phyloP scores from a whole-genome alignment of 2,113 vertebrate species.

The Stercorarius parasiticus region DNA sequence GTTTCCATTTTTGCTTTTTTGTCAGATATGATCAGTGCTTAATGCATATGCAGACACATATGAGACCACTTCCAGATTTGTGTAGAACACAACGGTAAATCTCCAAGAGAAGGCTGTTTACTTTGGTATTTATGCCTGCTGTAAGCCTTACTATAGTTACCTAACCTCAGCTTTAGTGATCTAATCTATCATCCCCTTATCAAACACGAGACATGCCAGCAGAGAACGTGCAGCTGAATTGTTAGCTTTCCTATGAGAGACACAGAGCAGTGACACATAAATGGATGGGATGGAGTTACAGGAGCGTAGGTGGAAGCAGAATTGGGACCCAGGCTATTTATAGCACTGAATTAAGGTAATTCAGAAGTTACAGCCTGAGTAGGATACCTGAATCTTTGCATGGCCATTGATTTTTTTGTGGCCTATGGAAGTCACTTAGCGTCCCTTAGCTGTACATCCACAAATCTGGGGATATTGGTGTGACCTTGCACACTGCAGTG shows the following conservation, averaged over 20 bases:
- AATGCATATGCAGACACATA: background rate
- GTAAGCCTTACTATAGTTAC: background rate
- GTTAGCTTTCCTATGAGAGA: background rate
- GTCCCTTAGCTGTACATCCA: background rate
- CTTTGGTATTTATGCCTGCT: background rate
- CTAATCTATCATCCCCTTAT: background rate
- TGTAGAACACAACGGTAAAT: background rate
- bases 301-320: background rate
- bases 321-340: background rate
- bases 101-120: background rate
- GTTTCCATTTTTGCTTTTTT: background rate
- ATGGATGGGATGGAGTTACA: background rate
- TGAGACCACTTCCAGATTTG: background rate
- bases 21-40: background rate
- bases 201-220: fast-evolving
- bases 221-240: background rate
- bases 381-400: background rate
- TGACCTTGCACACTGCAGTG: background rate
- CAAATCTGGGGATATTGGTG: background rate
- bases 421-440: background rate
- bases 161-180: background rate
- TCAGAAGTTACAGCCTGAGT: background rate
- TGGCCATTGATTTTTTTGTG: background rate
- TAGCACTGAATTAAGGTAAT: background rate
- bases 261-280: background rate